Percentiles rank a stretch among this genome's conserved stretches.
These are phyloP conservation scores for Amblyjoppa proteus DNA, from an alignment of 2,888 invertebrate genomes.

Conservation along the genomic window DNA sequence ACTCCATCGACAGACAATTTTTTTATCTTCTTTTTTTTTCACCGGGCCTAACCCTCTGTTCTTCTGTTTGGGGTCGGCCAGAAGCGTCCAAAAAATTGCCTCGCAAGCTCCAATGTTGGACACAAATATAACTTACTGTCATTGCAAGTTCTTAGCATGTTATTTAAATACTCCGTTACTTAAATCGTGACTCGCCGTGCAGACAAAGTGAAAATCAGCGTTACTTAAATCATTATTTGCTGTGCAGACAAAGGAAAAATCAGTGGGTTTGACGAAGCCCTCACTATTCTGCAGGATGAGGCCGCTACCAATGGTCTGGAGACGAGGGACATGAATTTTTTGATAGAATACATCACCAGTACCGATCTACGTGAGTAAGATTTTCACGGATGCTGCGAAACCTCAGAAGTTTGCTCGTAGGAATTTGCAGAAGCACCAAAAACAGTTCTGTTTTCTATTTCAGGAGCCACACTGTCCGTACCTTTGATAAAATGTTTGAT, in stretches of 20 bases:
- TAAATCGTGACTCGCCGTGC: background rate
- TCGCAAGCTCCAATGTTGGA: background rate
- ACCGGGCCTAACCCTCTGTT: background rate
- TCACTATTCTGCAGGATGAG: conserved; percentile 72
- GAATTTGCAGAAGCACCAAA: background rate
- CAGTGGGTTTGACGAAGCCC: conserved; percentile 61
- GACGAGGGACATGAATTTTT: conserved; percentile 68
- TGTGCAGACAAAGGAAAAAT: conserved; percentile 70
- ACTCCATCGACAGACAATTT: background rate
- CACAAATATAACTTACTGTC: background rate
- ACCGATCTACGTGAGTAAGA: conserved; percentile 72
- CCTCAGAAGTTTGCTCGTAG: background rate
- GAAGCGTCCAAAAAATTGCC: background rate
- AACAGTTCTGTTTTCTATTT: conserved; percentile 15
- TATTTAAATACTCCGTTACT: background rate
- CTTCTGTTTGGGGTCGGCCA: background rate
- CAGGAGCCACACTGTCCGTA: conserved; percentile 72
- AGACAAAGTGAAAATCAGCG: conserved; percentile 69
- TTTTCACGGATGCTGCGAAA: background rate
- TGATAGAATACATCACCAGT: conserved; percentile 72
- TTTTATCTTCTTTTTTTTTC: background rate
- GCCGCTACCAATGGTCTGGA: conserved; percentile 74
- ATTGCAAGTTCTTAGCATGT: background rate
- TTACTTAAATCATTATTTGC: background rate
- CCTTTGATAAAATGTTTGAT: conserved; percentile 80